phyloP scores from a whole-genome alignment of 2,888 invertebrate genomes.

The Dynastes grantii region DNA sequence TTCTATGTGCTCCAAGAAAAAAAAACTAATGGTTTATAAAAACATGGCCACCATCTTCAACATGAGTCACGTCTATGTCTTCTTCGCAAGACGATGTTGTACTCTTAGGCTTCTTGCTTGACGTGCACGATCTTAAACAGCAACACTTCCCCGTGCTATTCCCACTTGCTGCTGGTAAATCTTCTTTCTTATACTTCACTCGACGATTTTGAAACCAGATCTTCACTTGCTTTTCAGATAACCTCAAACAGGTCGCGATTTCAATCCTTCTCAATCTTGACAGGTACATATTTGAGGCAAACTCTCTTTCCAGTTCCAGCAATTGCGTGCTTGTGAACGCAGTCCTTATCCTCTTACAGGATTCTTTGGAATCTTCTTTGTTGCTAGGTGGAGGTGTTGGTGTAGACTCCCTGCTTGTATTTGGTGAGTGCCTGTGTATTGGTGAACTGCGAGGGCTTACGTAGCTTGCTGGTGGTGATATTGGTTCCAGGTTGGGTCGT shows the following conservation, averaged over 20 bases:
- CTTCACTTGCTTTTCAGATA: constrained; percentile 96
- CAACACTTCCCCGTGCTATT: constrained; percentile 66
- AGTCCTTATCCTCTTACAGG: constrained; percentile 90
- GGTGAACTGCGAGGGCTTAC: constrained; percentile 40
- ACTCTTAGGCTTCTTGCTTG: constrained; percentile 57
- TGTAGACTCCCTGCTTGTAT: constrained; percentile 72
- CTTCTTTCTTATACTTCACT: constrained; percentile 95
- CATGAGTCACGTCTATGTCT: constrained; percentile 67
- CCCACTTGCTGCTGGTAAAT: constrained; percentile 72
- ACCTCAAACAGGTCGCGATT: constrained; percentile 89
- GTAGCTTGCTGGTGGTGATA: constrained; percentile 51
- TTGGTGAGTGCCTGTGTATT: constrained; percentile 57
- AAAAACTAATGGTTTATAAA: constrained; percentile 17
- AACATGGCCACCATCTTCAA: constrained; percentile 61
- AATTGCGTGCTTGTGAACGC: constrained; percentile 94
- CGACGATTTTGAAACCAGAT: constrained; percentile 96
- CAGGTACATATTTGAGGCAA: constrained; percentile 91
- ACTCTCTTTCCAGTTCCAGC: constrained; percentile 90
- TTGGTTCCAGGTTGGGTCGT: constrained; percentile 50
- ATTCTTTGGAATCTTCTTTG: constrained; percentile 72
- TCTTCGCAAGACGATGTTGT: constrained; percentile 66
- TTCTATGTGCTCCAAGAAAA: too few relatives aligned
- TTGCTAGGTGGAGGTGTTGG: constrained; percentile 73
- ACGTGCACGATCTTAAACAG: constrained; percentile 71
- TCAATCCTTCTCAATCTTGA: constrained; percentile 92